Evolutionary conservation across 2,797 vertebrate genomes (phyloP), one percentile per base, ranked within the genome.

Genomic region (Simalia tracyae): DNA sequence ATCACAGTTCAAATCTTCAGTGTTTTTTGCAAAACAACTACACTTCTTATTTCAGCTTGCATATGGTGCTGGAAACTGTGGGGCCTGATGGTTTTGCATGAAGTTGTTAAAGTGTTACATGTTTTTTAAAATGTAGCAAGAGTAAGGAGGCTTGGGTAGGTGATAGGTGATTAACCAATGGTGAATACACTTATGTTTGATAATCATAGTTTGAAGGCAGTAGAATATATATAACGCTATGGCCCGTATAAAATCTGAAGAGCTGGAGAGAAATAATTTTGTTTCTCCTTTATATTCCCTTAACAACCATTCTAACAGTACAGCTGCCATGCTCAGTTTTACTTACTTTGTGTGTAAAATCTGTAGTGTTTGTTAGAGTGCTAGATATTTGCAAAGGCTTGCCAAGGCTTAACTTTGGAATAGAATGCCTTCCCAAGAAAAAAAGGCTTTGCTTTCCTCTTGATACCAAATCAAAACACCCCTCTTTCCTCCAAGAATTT

Each of bases 21-120:
- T 42, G 1, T 36, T 36, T 66, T 76, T 76, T 42, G 31, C 11
- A 76, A 86, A n/a, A 59, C 5, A 1, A 12, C 3, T 26, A 1
- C 12, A 85, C n/a, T n/a, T 84, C 64, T 31, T 31, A 85, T 89
- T 92, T 72, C 31, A 90, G 54, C 31, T 92, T 84, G 17, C 31
- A 63, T 76, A 76, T 61, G 14, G 24, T 60, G 2, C 72, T 94
- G 57, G 84, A 92, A 94, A 92, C n/a, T 66, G 31, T 28, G 0
- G 50, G 60, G n/a, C 66, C 31, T 76, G 56, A 12, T 89, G 76
- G 81, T 50, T 12, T 89, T 11, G 28, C 24, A 14, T 87, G 26
- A 28, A 0, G n/a, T 50, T 90, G 19, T 31, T 92, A 68, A 57
- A 26, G 8, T 2, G 0, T 92, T 93, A 50, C 7, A 9, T 76